These are phyloP conservation scores for Drosophila rellima DNA, from an alignment of 2,888 invertebrate genomes.

Conservation along the genomic window DNA sequence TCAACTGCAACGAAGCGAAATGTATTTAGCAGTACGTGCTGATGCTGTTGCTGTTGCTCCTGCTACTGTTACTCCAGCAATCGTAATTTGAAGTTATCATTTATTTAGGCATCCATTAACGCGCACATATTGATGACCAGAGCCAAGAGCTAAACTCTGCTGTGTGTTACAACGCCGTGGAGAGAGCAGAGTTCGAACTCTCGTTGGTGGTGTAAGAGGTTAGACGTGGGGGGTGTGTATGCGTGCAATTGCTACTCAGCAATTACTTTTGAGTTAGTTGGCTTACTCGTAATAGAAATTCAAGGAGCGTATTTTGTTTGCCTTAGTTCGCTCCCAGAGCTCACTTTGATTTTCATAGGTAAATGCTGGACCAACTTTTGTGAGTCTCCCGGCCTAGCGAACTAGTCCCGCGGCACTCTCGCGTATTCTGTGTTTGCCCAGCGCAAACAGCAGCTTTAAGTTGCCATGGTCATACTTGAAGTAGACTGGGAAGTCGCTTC, in stretches of 20 bases:
- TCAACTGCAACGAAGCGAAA: slow-evolving; percentile 71
- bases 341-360: slow-evolving; percentile 80
- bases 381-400: slow-evolving; percentile 53
- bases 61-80: slow-evolving; percentile 48
- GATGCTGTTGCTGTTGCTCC: slow-evolving; percentile 20
- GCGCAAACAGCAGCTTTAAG: slow-evolving; percentile 27
- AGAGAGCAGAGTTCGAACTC: not conserved
- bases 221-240: not conserved
- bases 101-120: slow-evolving; percentile 82
- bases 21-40: slow-evolving; percentile 75
- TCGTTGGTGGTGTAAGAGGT: not conserved
- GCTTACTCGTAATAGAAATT: slow-evolving; percentile 70
- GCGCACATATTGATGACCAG: slow-evolving; percentile 75
- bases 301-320: slow-evolving; percentile 76
- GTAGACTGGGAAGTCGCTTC: slow-evolving; percentile 10
- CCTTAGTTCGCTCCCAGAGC: slow-evolving; percentile 63
- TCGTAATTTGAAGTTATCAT: slow-evolving; percentile 81
- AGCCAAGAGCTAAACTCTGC: slow-evolving; percentile 8
- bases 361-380: slow-evolving; percentile 64
- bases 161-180: not conserved
- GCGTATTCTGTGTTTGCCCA: slow-evolving; percentile 45
- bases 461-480: not conserved
- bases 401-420: slow-evolving; percentile 62
- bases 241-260: slow-evolving; percentile 60
- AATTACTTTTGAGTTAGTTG: slow-evolving; percentile 81